Conservation (phyloP, 2,888 invertebrate species). For the Epinotia nisella region DNA sequence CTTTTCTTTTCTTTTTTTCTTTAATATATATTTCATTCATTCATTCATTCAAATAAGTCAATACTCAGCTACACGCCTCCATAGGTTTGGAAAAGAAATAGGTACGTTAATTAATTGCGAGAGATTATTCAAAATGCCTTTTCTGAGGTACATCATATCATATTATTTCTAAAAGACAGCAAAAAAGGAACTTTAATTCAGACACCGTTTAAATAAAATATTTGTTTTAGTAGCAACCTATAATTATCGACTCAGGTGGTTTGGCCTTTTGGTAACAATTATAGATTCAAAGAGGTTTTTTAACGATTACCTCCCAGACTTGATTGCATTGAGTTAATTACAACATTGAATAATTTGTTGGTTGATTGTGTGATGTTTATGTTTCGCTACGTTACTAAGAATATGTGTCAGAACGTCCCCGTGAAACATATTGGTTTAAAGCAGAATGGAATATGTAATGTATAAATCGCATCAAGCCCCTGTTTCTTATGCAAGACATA, state of each 20-base stretch:
- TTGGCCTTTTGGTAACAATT: slow-evolving; percentile 53
- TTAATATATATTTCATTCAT: no score
- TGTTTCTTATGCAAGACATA: no score
- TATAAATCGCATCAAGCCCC: no score
- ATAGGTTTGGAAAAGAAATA: no score
- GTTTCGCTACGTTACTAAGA: no score
- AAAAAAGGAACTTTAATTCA: slow-evolving; percentile 48
- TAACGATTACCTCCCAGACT: slow-evolving; percentile 48
- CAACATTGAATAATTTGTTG: slow-evolving; percentile 17
- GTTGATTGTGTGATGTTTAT: no score
- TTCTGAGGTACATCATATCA: background rate
- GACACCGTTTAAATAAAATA: slow-evolving; percentile 55
- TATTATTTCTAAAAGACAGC: slow-evolving; percentile 2
- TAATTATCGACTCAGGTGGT: slow-evolving; percentile 70
- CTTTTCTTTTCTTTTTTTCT: no score
- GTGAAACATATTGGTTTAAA: no score
- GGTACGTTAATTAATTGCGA: background rate
- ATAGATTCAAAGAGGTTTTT: slow-evolving; percentile 55
- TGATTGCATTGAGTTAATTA: slow-evolving; percentile 36
- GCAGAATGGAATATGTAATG: no score
- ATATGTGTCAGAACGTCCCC: no score
- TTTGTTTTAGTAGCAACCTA: slow-evolving; percentile 62
- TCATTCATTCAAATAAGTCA: no score
- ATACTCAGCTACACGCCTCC: no score
- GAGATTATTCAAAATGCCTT: background rate